phyloP scores from a whole-genome alignment of 1,140 invertebrate genomes.

The Aphaenogaster rudis region DNA sequence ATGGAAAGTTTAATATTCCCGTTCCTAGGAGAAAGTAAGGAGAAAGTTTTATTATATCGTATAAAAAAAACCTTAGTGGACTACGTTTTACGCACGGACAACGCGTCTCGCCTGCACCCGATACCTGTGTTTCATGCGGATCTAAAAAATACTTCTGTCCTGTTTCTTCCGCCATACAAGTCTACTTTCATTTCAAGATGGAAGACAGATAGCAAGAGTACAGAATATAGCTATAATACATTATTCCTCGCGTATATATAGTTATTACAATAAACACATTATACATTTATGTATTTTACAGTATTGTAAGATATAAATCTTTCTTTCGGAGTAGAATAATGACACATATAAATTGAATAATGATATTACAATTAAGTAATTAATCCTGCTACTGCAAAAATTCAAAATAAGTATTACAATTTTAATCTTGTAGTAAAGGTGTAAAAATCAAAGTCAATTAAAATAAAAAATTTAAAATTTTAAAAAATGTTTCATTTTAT shows the following conservation, averaged over 20 bases:
- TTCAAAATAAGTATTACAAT: background rate
- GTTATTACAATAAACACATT: conserved; percentile 25
- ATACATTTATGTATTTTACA: background rate
- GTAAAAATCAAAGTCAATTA: background rate
- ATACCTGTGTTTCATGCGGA: conserved; percentile 54
- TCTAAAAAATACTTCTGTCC: conserved; percentile 46
- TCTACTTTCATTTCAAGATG: conserved; percentile 58
- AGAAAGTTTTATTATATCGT: conserved; percentile 51
- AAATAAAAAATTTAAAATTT: background rate
- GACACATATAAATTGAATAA: background rate
- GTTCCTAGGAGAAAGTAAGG: conserved; percentile 44
- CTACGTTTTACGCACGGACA: conserved; percentile 30
- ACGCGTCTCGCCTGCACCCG: conserved; percentile 4
- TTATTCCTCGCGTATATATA: conserved; percentile 24
- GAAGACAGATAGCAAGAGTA: conserved; percentile 48
- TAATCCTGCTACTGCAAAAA: background rate
- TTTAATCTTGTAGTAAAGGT: background rate
- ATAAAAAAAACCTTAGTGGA: conserved; percentile 32
- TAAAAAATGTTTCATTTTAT: background rate
- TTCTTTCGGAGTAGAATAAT: background rate
- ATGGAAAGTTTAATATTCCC: conserved; percentile 66
- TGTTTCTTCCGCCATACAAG: background rate
- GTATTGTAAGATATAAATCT: background rate
- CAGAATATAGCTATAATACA: conserved; percentile 10
- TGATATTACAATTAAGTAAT: background rate